A percentile compares a stretch with the other conserved stretches of the same genome.
Conservation (phyloP, 2,888 invertebrate species). For the Meganola albula region DNA sequence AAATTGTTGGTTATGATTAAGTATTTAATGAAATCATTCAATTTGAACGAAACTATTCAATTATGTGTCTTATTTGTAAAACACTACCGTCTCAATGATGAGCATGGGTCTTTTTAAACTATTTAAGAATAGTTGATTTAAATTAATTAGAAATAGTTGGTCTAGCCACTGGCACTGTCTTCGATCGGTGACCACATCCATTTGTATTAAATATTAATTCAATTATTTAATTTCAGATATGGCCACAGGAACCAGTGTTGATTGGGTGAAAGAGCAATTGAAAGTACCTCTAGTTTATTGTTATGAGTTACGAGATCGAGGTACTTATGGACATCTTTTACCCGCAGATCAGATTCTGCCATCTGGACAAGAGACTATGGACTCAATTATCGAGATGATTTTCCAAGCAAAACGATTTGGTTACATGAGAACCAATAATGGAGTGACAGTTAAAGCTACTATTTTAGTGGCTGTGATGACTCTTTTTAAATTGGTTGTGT, state of each 20-base stretch:
- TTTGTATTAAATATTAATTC: background rate
- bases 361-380: conserved; percentile 78
- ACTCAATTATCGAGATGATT: conserved; percentile 54
- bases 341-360: conserved; percentile 82
- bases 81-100: too few species aligned
- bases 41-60: too few species aligned
- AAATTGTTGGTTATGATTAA: too few species aligned
- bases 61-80: too few species aligned
- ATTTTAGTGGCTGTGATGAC: conserved; percentile 7
- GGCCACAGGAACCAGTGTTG: conserved; percentile 82
- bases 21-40: too few species aligned
- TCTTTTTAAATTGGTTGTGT: too few species aligned
- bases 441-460: conserved; percentile 6
- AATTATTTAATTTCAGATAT: conserved; percentile 59
- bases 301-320: conserved; percentile 84
- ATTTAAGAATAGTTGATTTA: too few species aligned
- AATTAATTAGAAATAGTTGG: too few species aligned
- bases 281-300: conserved; percentile 81
- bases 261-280: conserved; percentile 85
- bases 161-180: too few species aligned
- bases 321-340: conserved; percentile 81
- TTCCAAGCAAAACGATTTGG: conserved; percentile 55
- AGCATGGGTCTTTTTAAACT: too few species aligned
- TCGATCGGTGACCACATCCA: background rate
- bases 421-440: conserved; percentile 37